Percentiles rank a stretch among this genome's conserved stretches.
These are phyloP conservation scores for Cisticola juncidis DNA, from an alignment of 2,113 vertebrate species.

Conservation along the genomic window DNA sequence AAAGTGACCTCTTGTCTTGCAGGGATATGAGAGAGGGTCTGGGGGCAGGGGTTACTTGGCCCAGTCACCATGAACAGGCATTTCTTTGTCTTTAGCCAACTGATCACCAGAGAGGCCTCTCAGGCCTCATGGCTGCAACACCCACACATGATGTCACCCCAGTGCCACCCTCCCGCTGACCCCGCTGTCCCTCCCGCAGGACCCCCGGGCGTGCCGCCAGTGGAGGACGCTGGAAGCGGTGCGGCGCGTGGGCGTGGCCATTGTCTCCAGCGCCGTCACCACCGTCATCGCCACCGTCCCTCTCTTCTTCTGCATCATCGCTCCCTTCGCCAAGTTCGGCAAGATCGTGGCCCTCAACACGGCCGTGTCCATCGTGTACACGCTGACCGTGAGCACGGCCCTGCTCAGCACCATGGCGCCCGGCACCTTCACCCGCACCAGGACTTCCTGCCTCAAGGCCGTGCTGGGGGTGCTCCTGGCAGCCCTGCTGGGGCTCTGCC, in stretches of 20 bases:
- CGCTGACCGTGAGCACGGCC: conserved; percentile 90
- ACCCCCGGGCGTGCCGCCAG: conserved; percentile 77
- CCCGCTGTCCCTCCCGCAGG: conserved; percentile 53
- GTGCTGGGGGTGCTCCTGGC: conserved; percentile 74
- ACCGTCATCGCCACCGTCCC: conserved; percentile 92
- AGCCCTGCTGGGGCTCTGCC: conserved; percentile 68
- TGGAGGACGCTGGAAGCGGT: conserved; percentile 85
- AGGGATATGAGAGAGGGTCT: too few species aligned
- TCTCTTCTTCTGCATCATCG: conserved; percentile 96
- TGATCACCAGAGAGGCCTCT: too few species aligned
- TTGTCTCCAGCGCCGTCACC: conserved; percentile 92
- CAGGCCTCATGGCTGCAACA: too few species aligned
- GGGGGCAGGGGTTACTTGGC: too few species aligned
- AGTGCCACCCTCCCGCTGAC: not conserved
- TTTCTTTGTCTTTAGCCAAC: too few species aligned
- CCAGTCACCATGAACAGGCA: too few species aligned
- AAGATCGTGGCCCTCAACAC: conserved; percentile 98
- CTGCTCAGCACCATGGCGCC: conserved; percentile 87
- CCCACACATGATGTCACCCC: too few species aligned
- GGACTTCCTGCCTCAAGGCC: conserved; percentile 89
- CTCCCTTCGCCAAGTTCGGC: conserved; percentile 97
- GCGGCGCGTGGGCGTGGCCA: conserved; percentile 90
- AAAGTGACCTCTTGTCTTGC: too few species aligned
- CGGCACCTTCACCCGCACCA: conserved; percentile 81
- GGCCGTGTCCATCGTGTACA: conserved; percentile 88